Percentiles rank a stretch among this genome's conserved stretches.
These are phyloP conservation scores for Philonicus albiceps DNA, from an alignment of 2,888 invertebrate genomes.

Conservation along the genomic window DNA sequence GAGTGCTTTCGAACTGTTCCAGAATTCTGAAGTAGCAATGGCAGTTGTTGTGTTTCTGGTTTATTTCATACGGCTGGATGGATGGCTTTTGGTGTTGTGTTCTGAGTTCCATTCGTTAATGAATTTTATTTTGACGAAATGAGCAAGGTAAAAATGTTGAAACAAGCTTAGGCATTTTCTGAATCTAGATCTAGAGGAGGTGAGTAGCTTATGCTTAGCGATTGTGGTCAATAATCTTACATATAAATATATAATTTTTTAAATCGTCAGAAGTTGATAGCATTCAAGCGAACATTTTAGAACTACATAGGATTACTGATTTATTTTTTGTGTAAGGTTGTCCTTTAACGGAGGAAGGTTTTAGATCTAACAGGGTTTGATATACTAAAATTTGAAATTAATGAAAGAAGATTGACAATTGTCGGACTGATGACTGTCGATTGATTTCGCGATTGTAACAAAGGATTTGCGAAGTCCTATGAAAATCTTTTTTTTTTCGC, in stretches of 20 bases:
- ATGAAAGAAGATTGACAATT: too few relatives aligned
- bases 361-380: too few relatives aligned
- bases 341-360: too few relatives aligned
- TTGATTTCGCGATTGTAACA: too few relatives aligned
- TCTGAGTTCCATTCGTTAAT: not conserved
- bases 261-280: too few relatives aligned
- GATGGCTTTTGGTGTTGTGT: conserved; percentile 1
- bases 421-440: too few relatives aligned
- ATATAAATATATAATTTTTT: not conserved
- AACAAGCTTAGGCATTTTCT: not conserved
- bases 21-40: not conserved
- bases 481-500: too few relatives aligned
- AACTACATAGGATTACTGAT: too few relatives aligned
- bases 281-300: too few relatives aligned
- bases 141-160: not conserved
- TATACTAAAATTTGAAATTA: too few relatives aligned
- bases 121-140: not conserved
- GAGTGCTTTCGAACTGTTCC: not conserved
- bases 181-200: not conserved
- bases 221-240: not conserved
- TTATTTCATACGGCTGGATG: not conserved
- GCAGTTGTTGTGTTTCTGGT: not conserved
- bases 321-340: too few relatives aligned
- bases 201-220: not conserved
- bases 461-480: too few relatives aligned